Evolutionary conservation across 2,888 invertebrate genomes (phyloP).

Genomic region (Dicranocentrus wangi): DNA sequence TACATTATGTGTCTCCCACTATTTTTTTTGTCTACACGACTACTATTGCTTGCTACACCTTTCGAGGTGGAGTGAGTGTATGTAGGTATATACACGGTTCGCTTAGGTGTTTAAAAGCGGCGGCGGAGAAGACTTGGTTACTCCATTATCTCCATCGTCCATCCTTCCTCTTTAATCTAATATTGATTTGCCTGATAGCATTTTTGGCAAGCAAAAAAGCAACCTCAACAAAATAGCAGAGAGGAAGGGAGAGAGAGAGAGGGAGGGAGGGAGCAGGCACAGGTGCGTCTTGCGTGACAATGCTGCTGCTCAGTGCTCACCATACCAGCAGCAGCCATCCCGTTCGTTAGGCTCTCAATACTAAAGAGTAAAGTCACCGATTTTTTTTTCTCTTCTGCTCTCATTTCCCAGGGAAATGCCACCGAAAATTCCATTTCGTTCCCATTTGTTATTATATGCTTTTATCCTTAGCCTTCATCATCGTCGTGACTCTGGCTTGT

Average conservation of each 20-base stretch:
- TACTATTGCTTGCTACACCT: too few species aligned
- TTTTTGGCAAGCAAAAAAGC: slow-evolving; percentile 46
- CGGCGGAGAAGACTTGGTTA: too few species aligned
- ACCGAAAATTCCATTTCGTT: background rate
- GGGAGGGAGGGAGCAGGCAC: slow-evolving; percentile 28
- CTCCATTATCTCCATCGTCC: slow-evolving; percentile 30
- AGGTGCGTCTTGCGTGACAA: slow-evolving; percentile 60
- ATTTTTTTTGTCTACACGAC: too few species aligned
- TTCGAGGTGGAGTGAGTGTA: too few species aligned
- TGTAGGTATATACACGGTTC: too few species aligned
- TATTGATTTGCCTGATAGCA: slow-evolving; percentile 55
- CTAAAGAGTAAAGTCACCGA: slow-evolving; percentile 37
- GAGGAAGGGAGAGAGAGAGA: too few species aligned
- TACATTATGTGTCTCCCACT: too few species aligned
- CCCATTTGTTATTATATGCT: background rate
- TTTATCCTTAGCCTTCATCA: too few species aligned
- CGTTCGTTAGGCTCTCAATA: background rate
- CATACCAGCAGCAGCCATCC: slow-evolving; percentile 18
- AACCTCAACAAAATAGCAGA: slow-evolving; percentile 36
- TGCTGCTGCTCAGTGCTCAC: slow-evolving; percentile 20
- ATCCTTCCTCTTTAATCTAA: slow-evolving; percentile 38
- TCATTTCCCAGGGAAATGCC: slow-evolving; percentile 20
- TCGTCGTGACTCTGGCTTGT: too few species aligned
- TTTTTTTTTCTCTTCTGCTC: slow-evolving; percentile 30
- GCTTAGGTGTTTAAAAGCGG: too few species aligned